Base-by-base conservation (phyloP, 2,888 invertebrate genomes). In the Pemphredon lugubris region DNA sequence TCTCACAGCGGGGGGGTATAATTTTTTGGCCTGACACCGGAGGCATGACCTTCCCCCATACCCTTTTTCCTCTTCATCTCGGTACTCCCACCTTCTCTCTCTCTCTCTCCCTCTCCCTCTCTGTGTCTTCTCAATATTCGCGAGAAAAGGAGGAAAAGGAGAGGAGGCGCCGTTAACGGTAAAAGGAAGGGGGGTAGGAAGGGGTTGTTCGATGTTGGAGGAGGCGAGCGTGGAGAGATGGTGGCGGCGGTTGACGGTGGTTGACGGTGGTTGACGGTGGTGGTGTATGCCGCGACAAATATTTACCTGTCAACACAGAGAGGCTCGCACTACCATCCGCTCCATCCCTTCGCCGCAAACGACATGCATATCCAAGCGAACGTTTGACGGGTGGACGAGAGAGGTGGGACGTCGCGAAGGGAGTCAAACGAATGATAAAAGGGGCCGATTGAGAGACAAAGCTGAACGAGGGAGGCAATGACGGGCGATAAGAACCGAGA, bases 301-400 rank as follows among this genome's bases (percentile, higher is more conserved):
- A 88, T 88, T 88, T 88, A 87, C 85, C 76, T 83, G 88, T 88
- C 88, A 88, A 88, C 87, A 88, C 72, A 80, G 78, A 78, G 77
- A 74, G 79, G 81, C 81, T 83, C 81, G 82, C 78, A 75, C 79
- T 79, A 80, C 80, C 75, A 70, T 74, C 75, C 73, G 68, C 50
- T 77, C 77, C 73, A 74, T 73, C 73, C 73, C 68, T 67, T 67
- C 78, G 76, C 81, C 82, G 78, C 82, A 84, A 83, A 84, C 84
- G 83, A 84, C 77, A 83, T 80, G 84, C 79, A 83, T 75, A 79
- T 77, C 69, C 79, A 73, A 78, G 79, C 76, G 83, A 73, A 78
- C 81, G 79, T 82, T 82, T 79, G 83, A 83, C 75, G 76, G 69
- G 61, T 40, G 71, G 73, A 63, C 51, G 26, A 48, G 54, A 50